Percentiles rank a stretch among this genome's conserved stretches.
Conservation (phyloP, 2,888 invertebrate genomes). For the Metalampra italica region DNA sequence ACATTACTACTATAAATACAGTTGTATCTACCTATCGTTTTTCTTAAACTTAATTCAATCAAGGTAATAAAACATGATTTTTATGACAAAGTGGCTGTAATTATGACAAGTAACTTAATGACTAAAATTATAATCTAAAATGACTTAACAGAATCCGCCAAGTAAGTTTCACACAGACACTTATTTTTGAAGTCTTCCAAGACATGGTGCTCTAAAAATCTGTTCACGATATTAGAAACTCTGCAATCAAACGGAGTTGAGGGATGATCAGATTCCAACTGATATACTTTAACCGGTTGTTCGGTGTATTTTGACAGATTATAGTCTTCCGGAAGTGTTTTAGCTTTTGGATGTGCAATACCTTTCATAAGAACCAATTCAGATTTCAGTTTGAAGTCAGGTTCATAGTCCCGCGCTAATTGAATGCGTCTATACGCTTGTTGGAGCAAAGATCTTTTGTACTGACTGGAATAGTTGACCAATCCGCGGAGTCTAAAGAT, state of each 20-base stretch:
- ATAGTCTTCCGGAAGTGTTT: slow-evolving; percentile 33
- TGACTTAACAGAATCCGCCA: slow-evolving; percentile 14
- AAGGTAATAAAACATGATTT: too few relatives aligned
- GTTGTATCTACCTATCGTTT: too few relatives aligned
- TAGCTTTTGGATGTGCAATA: slow-evolving; percentile 21
- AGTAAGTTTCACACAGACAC: slow-evolving; percentile 33
- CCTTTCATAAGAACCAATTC: slow-evolving; percentile 43
- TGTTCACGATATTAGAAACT: slow-evolving; percentile 43
- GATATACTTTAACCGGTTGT: slow-evolving; percentile 32
- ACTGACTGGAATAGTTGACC: slow-evolving; percentile 30
- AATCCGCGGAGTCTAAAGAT: slow-evolving; percentile 20
- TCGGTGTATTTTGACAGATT: slow-evolving; percentile 37
- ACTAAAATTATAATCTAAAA: slow-evolving; percentile 11
- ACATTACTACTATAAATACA: too few relatives aligned
- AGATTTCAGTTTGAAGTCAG: slow-evolving; percentile 35
- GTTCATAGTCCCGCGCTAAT: slow-evolving; percentile 33
- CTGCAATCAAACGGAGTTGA: slow-evolving; percentile 30
- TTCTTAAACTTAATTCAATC: too few relatives aligned
- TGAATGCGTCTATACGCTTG: slow-evolving; percentile 31
- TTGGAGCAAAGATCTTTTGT: slow-evolving; percentile 28
- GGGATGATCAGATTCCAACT: slow-evolving; percentile 31
- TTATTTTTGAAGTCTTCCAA: slow-evolving; percentile 32
- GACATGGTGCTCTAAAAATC: slow-evolving; percentile 24
- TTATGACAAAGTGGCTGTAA: slow-evolving; percentile 21
- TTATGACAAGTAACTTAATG: slow-evolving; percentile 17